Conservation (phyloP, 1,140 invertebrate species). For the Manduca sexta region DNA sequence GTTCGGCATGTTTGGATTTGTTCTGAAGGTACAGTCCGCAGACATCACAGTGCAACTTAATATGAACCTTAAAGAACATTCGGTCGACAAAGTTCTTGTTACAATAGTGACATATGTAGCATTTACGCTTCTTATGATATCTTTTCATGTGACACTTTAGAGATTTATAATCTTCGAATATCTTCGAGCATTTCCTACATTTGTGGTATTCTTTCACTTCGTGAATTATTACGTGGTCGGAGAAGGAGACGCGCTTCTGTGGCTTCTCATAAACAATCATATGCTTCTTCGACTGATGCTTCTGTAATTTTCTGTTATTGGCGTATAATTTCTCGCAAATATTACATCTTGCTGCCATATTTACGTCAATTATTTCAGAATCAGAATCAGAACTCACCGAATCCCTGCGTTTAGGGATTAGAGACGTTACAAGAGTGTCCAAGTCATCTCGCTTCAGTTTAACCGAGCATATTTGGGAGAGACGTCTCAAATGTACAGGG, state of each 20-base stretch:
- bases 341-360: slow-evolving; percentile 35
- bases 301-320: slow-evolving; percentile 38
- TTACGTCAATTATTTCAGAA: slow-evolving; percentile 5
- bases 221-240: slow-evolving; percentile 49
- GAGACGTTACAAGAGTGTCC: slow-evolving; percentile 7
- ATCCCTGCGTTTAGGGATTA: neutral
- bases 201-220: slow-evolving; percentile 50
- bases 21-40: slow-evolving; percentile 36
- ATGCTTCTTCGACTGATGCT: slow-evolving; percentile 52
- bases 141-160: slow-evolving; percentile 49
- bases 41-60: slow-evolving; percentile 50
- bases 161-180: slow-evolving; percentile 41
- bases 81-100: slow-evolving; percentile 50
- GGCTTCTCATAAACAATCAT: slow-evolving; percentile 36
- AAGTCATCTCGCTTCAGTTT: slow-evolving; percentile 34
- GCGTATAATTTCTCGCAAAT: slow-evolving; percentile 44
- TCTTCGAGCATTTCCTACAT: slow-evolving; percentile 52
- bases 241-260: slow-evolving; percentile 52
- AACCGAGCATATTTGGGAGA: slow-evolving; percentile 27
- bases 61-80: slow-evolving; percentile 58
- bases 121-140: slow-evolving; percentile 53
- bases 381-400: slow-evolving; percentile 11
- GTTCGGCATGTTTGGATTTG: slow-evolving; percentile 33
- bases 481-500: neutral
- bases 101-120: slow-evolving; percentile 58